These are phyloP conservation scores for Cheilinus undulatus DNA, from an alignment of 2,113 vertebrate species.

Conservation along the genomic window DNA sequence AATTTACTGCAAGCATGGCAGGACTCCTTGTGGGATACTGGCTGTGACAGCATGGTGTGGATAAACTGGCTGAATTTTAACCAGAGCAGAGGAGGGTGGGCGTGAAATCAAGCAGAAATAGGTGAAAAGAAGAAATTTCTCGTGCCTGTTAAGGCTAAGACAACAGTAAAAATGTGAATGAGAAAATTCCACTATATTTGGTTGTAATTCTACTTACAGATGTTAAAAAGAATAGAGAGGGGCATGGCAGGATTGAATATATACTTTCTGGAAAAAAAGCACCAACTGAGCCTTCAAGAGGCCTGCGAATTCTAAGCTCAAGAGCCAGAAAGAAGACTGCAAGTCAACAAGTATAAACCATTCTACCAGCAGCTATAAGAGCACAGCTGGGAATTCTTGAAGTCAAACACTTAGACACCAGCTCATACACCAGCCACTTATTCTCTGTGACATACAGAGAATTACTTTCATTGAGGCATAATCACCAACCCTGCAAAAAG, in stretches of 20 bases:
- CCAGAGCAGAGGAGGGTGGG: conserved; percentile 3
- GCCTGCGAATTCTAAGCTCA: no score
- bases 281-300: conserved; percentile 8
- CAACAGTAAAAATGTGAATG: no score
- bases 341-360: conserved; percentile 25
- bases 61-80: conserved; percentile 56
- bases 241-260: conserved; percentile 28
- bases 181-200: no score
- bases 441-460: no score
- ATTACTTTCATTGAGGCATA: no score
- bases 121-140: conserved; percentile 41
- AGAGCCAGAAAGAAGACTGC: no score
- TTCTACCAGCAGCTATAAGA: not conserved
- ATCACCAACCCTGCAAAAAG: no score
- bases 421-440: no score
- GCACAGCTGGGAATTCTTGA: not conserved
- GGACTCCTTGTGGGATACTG: conserved; percentile 29
- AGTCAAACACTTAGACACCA: conserved; percentile 6
- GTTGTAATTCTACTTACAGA: no score
- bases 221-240: no score
- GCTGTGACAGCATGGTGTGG: conserved; percentile 41
- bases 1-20: conserved; percentile 50
- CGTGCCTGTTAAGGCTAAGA: no score
- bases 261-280: conserved; percentile 19
- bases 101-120: conserved; percentile 16